These are phyloP conservation scores for Thamnaconus septentrionalis DNA, from an alignment of 2,113 vertebrate species.

Conservation along the genomic window DNA sequence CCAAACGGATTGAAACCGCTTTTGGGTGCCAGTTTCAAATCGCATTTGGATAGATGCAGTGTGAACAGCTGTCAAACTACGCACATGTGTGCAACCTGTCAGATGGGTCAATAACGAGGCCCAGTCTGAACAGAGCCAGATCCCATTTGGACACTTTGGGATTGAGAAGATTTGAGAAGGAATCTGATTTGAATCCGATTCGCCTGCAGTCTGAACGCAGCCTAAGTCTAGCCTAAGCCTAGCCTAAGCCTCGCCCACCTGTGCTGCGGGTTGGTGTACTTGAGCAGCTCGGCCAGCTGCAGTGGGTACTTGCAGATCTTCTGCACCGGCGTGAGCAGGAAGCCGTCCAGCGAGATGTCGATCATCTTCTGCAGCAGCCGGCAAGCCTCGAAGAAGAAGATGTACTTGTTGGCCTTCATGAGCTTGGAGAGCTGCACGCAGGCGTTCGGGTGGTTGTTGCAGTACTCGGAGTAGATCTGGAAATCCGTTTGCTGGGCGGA, in stretches of 20 bases:
- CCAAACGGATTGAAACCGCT: no score
- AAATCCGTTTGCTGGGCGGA: constrained; percentile 93
- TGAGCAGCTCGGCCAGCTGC: constrained; percentile 95
- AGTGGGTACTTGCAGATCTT: constrained; percentile 99
- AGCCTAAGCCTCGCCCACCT: constrained; percentile 75
- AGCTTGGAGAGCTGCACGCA: constrained; percentile 98
- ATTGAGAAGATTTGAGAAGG: no score
- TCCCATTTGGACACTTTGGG: no score
- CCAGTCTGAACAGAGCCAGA: no score
- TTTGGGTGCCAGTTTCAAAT: no score
- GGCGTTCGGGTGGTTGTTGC: constrained; percentile 97
- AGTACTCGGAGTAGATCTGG: constrained; percentile 99
- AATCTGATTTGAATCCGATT: no score
- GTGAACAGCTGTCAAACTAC: no score
- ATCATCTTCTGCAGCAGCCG: constrained; percentile 98
- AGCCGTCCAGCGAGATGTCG: constrained; percentile 97
- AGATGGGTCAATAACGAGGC: no score
- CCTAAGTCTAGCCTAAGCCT: constrained; percentile 2
- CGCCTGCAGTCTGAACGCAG: no score
- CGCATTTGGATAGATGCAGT: no score
- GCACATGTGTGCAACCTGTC: no score
- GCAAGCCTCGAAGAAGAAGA: constrained; percentile 98
- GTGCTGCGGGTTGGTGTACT: constrained; percentile 98
- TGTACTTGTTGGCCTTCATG: constrained; percentile 96
- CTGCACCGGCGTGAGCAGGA: constrained; percentile 96